Base-by-base conservation (phyloP, 2,113 vertebrate species). In the Lichenostomus cassidix region DNA sequence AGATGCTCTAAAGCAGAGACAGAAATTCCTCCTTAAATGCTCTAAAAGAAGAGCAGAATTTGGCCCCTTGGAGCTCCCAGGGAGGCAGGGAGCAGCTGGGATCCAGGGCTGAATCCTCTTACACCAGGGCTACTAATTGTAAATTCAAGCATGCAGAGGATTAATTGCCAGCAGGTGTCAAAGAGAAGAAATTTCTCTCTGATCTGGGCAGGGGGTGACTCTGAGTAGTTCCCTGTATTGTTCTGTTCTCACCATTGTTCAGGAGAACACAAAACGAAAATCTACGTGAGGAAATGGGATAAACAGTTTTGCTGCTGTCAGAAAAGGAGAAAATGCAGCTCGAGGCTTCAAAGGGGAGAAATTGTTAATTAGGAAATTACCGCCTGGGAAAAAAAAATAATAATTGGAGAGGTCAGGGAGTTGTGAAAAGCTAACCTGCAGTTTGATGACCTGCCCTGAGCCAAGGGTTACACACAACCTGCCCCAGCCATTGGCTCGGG, bases 151-250 rank as follows among this genome's bases (percentile, higher is more conserved):
- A 17, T 77, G 92, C 71, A 65, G 39, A 58, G 89, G 63, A 93
- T 90, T 96, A 96, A 94, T 86, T 90, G 90, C 59, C 92, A 95
- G 92, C 93, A 93, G 93, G 95, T 94, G 87, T 50, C 92, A 90
- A 59, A 74, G 91, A 94, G 39, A 80, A 91, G 87, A 52, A 52
- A 59, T 89, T 88, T 58, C 75, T 58, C 64, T 94, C 47, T 94
- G 93, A 92, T 92, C 87, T 31, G 63, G 58, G 89, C 89, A 95
- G 94, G 93, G 89, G 93, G 84, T 89, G 29, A 25, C 82, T 83
- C n/a, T 24, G 62, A 89, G 83, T 20, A 4, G 87, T 96, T 67
- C 59, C 77, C 76, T 53, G 25, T 8, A 49, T 84, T 94, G 92
- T 91, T 94, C 83, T 83, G 18, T 29, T 56, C 50, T 78, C 27